phyloP scores from a whole-genome alignment of 2,888 invertebrate species.

The Gryllus longicercus region DNA sequence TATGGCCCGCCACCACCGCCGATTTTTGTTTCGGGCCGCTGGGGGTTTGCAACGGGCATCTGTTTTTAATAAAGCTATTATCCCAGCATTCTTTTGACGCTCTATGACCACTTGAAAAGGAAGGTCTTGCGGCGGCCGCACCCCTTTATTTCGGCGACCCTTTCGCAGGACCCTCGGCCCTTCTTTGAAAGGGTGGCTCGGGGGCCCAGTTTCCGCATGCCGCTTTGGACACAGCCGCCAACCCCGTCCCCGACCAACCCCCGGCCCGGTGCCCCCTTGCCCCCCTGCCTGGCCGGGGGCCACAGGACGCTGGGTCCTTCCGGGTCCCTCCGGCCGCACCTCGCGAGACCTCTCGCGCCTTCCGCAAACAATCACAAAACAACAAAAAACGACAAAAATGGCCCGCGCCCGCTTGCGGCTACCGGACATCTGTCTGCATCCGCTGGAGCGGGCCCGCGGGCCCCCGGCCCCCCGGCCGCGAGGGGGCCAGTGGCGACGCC shows the following conservation, averaged over 20 bases:
- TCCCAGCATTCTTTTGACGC: neutral
- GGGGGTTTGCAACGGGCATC: slow-evolving; percentile 9
- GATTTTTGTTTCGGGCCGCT: slow-evolving; percentile 17
- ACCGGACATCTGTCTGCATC: neutral
- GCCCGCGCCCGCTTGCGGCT: neutral
- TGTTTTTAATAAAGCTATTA: slow-evolving; percentile 17
- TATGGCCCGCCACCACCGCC: neutral
- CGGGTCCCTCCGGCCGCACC: slow-evolving; percentile 2
- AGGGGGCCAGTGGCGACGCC: neutral
- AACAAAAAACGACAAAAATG: neutral
- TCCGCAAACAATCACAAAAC: neutral
- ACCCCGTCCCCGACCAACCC: too few species aligned
- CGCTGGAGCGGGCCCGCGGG: neutral
- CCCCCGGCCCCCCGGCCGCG: neutral
- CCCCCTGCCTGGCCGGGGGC: neutral
- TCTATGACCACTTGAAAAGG: slow-evolving; percentile 17
- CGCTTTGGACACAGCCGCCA: too few species aligned
- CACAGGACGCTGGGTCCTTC: neutral
- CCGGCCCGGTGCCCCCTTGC: neutral
- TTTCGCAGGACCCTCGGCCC: neutral
- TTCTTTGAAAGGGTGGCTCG: neutral
- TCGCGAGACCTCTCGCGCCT: neutral
- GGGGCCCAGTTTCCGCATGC: neutral
- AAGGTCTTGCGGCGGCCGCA: slow-evolving; percentile 3
- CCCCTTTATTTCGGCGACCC: slow-evolving; percentile 9